Base-by-base conservation (phyloP, 2,888 invertebrate species). In the Lypha dubia region DNA sequence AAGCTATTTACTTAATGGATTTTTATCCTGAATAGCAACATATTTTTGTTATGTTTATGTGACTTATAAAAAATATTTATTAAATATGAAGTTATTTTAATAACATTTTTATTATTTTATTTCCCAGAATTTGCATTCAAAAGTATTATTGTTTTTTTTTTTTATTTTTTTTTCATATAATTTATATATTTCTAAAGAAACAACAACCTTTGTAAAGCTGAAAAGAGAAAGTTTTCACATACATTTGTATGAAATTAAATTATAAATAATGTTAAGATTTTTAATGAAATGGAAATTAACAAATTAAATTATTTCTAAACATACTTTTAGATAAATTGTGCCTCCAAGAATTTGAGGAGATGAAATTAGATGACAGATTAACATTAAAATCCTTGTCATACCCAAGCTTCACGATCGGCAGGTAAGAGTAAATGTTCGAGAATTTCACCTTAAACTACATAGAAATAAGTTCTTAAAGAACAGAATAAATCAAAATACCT, bases 1-100 rank as follows among this genome's bases (percentile, higher is more conserved):
- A 79, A 77, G 84, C 81, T 70, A 81, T 84, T 84, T 84, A 74
- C 81, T 79, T 84, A 84, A 84, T 84, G 84, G 84, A 77, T 84
- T 38, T 84, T 84, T 77, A 74, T 79, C 81, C 74, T 77, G 70
- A 77, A 84, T 70, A 84, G 68, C 68, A 74, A 74, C 81, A 77
- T 77, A 81, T 73, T 84, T 81, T 58, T 83, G 51, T 74, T 51
- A 84, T 77, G 70, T 84, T 81, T 76, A 44, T 70, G 41, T 46
- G 58, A 51, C 28, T 68, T 28, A 32, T 20, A 63, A 53, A 79
- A n/a, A 38, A 53, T 41, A 44, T 22, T 41, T 41, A 63, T 56
- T 44, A 38, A 56, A 44, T 22, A 73, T 60, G 41, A 53, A 60
- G 41, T 63, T 77, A 76, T 76, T 80, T 80, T 68, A 80, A 77